Base-by-base conservation (phyloP, 1,140 invertebrate species). In the Leptinotarsa lineolata region DNA sequence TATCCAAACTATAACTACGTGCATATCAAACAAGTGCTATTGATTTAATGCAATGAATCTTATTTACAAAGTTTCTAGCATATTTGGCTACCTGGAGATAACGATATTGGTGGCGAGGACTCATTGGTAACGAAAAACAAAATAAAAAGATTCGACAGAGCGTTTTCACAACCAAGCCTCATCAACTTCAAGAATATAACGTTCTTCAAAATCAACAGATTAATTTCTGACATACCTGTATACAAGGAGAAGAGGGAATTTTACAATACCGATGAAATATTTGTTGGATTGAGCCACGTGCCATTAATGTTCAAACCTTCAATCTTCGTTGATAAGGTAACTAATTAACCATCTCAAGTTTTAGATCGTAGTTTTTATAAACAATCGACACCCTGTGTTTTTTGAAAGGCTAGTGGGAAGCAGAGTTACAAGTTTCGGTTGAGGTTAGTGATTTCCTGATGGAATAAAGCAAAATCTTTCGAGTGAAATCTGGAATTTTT, bases 61-160 rank as follows among this genome's bases (percentile, higher is more conserved):
- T 11, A 2, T 11, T 39, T 8, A 39, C 0, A 11, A 2, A 39
- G 11, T 39, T 39, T 39, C 30, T 82, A 94, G 94, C 91, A 90
- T 85, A 88, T 97, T 71, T 96, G 92, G 86, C 84, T 97, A 73
- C 94, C 95, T 48, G 96, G 96, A 20, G 96, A 98, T 83, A 98
- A 98, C 87, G 96, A 98, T 83, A 95, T 98, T 78, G 96, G 96
- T 22, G 96, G 96, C 24, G 96, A 98, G 85, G 91, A 78, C 22
- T 76, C 89, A 80, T 93, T 96, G 84, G 89, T 96, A 54, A 92
- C 90, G 58, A 79, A 85, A 44, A 86, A 90, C 60, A 95, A 95
- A 85, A 83, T 94, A 21, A 85, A 89, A 39, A 89, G 93, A 83
- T 98, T 96, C 85, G 89, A 93, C 76, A 88, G 89, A 79, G 88